Base-by-base conservation (phyloP, 2,113 vertebrate genomes). In the Siphamia tubifer region DNA sequence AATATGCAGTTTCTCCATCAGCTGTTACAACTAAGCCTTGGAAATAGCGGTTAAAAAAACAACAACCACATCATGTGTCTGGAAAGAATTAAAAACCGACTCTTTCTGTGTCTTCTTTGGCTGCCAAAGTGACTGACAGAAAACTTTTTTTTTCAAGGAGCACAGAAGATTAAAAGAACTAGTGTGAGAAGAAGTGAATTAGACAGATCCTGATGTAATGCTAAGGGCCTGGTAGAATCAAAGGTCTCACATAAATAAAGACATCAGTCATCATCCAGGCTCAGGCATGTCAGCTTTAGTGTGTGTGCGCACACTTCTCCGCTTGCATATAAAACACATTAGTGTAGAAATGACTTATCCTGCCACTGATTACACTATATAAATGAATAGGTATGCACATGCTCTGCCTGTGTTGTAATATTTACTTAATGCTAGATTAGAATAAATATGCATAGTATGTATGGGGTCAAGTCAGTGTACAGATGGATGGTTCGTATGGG, bases 301-400 rank as follows among this genome's bases (percentile, higher is more conserved):
- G 35, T 30, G 12, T 17, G 23, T 28, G 9, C 8, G 0, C n/a
- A 38, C 44, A 55, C 17, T 32, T 55, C 47, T 42, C 45, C 43
- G 28, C n/a, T 6, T 39, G 47, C 13, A 9, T 32, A 27, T 44
- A 68, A 44, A n/a, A 62, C 43, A 19, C 52, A 66, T 2, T n/a
- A n/a, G n/a, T n/a, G 35, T 36, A 65, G 27, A 68, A 40, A 64
- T 53, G 43, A 49, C 57, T 51, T 27, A 9, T 38, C 36, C 53
- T 77, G 73, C 78, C 63, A n/a, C n/a, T n/a, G n/a, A n/a, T n/a
- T n/a, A n/a, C n/a, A n/a, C n/a, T n/a, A n/a, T n/a, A n/a, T n/a
- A n/a, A n/a, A n/a, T n/a, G n/a, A n/a, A n/a, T n/a, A n/a, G n/a
- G n/a, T n/a, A n/a, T n/a, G n/a, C n/a, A n/a, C n/a, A n/a, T n/a